Evolutionary conservation across 2,113 vertebrate species (phyloP), one percentile per base, ranked within the genome.

Genomic region (Pelecanoides urinatrix): DNA sequence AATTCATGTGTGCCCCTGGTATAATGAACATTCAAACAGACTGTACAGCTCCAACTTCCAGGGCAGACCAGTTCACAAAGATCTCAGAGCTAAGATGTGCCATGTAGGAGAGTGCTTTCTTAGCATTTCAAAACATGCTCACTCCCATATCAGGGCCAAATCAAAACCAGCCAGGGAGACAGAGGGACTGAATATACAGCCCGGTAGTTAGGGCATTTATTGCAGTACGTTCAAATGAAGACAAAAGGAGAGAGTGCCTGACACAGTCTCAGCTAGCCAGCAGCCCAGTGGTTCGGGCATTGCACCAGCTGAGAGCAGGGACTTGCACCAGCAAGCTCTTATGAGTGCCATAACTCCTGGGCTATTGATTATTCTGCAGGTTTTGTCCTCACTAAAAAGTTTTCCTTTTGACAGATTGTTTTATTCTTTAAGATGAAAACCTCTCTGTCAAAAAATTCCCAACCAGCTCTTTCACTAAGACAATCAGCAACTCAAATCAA

Each of bases 401-500:
- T 96, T 79, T 77, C 23, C 50, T 83, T 86, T 80, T 80, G 85
- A 80, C 55, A 90, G 59, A 63, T 59, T 63, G 9, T 8, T 96
- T 88, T 93, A 75, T 75, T 36, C 56, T 90, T 68, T 79, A 61
- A 86, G 78, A 92, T 92, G 63, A 95, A 96, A 96, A 86, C 32
- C 67, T 79, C 65, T 96, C 85, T 95, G 95, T 95, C 94, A 96
- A 96, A 97, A 94, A 95, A 59, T 44, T 92, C 75, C 85, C 85
- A 79, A 67, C 72, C 63, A 94, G 59, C 66, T 91, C 74, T 95
- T 95, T 95, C 89, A 88, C 62, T 91, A 94, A 92, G 91, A 96
- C 92, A 97, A 97, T 96, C 95, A 96, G 77, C 3, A 16, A 50
- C 92, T 94, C 67, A 79, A 96, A 95, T 97, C 86, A 95, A 95